Evolutionary conservation across 2,888 invertebrate species (phyloP).

Genomic region (Pyrrhia umbra): DNA sequence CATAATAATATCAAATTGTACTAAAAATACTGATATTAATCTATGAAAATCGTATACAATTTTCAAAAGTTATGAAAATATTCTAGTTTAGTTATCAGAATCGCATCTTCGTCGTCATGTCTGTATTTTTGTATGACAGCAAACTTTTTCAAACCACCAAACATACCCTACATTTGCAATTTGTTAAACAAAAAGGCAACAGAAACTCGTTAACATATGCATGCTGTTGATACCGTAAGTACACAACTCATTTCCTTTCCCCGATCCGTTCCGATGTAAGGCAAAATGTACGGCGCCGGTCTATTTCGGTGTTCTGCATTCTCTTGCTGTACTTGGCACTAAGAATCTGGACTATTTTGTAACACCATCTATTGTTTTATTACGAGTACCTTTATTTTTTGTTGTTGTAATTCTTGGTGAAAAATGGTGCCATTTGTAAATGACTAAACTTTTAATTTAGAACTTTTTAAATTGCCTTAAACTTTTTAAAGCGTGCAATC

Average conservation of each 20-base stretch:
- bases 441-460: background rate
- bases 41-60: too few species aligned
- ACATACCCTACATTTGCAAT: constrained; percentile 25
- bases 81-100: background rate
- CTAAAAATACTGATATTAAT: too few species aligned
- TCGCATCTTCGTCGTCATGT: background rate
- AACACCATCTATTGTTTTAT: constrained; percentile 27
- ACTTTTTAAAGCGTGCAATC: constrained; percentile 3
- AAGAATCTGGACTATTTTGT: constrained; percentile 41
- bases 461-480: constrained; percentile 2
- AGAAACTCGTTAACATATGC: constrained; percentile 45
- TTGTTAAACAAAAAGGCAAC: constrained; percentile 36
- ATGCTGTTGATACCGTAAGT: constrained; percentile 56
- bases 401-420: background rate
- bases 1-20: too few species aligned
- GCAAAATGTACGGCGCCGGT: constrained; percentile 39
- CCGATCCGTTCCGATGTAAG: constrained; percentile 50
- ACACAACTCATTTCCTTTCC: constrained; percentile 65
- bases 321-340: constrained; percentile 24
- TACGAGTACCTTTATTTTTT: background rate
- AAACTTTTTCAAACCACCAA: constrained; percentile 8
- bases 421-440: constrained; percentile 10
- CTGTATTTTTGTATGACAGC: background rate
- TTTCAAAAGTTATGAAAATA: too few species aligned
- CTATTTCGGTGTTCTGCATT: constrained; percentile 51